Percentiles rank a stretch among this genome's conserved stretches.
Evolutionary conservation across 2,888 invertebrate genomes (phyloP).

Genomic region (Sipha maydis): DNA sequence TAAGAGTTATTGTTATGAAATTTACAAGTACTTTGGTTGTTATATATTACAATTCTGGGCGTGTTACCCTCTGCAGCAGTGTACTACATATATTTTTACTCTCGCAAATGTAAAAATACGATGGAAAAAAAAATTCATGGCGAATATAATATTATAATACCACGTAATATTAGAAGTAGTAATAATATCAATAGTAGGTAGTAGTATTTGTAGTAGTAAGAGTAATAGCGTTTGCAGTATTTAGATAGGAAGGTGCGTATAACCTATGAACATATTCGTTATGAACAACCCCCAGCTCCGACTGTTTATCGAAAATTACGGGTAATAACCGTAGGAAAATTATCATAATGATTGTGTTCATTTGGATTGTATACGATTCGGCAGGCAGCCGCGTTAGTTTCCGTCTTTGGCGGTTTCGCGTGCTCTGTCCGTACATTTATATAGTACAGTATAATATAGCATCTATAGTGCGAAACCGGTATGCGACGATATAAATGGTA

Average conservation of each 20-base stretch:
- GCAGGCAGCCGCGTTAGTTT: neutral
- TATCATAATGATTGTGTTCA: constrained; percentile 4
- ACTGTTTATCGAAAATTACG: constrained; percentile 6
- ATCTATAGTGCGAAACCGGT: constrained; percentile 1
- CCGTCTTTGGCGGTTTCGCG: neutral
- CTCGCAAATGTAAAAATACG: too few species aligned
- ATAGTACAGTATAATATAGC: too few species aligned
- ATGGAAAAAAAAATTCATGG: neutral
- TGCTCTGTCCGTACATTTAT: neutral
- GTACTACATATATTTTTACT: too few species aligned
- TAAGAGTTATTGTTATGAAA: too few species aligned
- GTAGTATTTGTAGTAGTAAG: too few species aligned
- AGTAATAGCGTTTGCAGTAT: neutral
- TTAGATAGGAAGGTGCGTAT: neutral
- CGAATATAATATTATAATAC: neutral
- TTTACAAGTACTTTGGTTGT: too few species aligned
- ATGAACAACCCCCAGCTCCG: neutral
- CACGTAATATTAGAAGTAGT: too few species aligned
- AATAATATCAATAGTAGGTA: too few species aligned
- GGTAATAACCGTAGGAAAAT: neutral
- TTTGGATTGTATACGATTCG: neutral
- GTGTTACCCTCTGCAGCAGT: too few species aligned
- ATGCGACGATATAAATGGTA: neutral
- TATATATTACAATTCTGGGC: too few species aligned
- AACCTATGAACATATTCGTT: neutral